phyloP scores from a whole-genome alignment of 1,140 invertebrate species.

The Bombus difficillimus region DNA sequence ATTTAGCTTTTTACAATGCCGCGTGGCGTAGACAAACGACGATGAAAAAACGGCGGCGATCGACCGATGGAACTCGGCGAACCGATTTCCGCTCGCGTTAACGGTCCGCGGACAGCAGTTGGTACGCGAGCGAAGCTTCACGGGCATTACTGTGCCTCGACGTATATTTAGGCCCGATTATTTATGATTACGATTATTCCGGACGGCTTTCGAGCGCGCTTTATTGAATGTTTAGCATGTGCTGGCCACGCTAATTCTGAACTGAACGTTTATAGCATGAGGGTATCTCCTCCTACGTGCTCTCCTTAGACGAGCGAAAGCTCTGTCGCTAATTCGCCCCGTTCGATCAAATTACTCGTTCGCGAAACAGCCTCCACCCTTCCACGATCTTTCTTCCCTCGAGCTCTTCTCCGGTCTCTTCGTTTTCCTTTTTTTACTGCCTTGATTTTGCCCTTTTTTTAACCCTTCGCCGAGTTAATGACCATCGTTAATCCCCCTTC shows the following conservation, averaged over 20 bases:
- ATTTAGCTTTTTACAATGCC: slow-evolving; percentile 19
- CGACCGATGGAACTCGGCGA: slow-evolving; percentile 2
- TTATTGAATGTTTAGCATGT: slow-evolving; percentile 81
- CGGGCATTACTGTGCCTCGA: slow-evolving; percentile 71
- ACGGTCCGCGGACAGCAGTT: slow-evolving; percentile 75
- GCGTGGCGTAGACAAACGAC: not conserved
- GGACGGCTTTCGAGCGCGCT: slow-evolving; percentile 77
- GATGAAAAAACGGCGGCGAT: not conserved
- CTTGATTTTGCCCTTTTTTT: slow-evolving; percentile 30
- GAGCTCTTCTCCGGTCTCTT: too few species aligned
- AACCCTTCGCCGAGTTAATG: slow-evolving; percentile 48
- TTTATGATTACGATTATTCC: slow-evolving; percentile 82
- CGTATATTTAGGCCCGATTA: slow-evolving; percentile 81
- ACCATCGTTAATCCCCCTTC: slow-evolving; percentile 56
- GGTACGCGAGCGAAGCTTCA: slow-evolving; percentile 70
- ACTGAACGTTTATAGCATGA: slow-evolving; percentile 68
- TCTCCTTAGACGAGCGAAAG: slow-evolving; percentile 64
- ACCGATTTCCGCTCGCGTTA: slow-evolving; percentile 71
- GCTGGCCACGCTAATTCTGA: slow-evolving; percentile 79
- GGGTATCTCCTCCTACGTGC: slow-evolving; percentile 64
- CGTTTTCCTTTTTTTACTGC: too few species aligned
- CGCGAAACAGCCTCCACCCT: slow-evolving; percentile 41
- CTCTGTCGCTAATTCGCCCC: slow-evolving; percentile 65
- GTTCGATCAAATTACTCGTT: slow-evolving; percentile 65
- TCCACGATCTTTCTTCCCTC: not conserved